Percentiles rank a stretch among this genome's conserved stretches.
Conservation (phyloP, 2,888 invertebrate species). For the Drosophila testacea region DNA sequence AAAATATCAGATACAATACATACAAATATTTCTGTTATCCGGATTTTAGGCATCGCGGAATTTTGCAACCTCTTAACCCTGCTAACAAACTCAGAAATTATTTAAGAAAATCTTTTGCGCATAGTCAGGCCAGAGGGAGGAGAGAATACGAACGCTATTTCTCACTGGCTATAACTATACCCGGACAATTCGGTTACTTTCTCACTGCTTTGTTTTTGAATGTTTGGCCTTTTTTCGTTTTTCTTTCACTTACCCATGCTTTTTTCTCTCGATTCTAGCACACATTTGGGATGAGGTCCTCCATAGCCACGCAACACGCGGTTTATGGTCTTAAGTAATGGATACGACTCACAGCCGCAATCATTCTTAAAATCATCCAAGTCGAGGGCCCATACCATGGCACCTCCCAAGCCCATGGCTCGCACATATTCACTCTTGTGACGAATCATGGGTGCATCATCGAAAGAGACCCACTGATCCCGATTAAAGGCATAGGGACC, state of each 20-base stretch:
- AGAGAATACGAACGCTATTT: no score
- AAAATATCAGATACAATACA: neutral
- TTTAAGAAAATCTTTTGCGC: no score
- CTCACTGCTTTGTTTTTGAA: no score
- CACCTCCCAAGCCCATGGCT: constrained; percentile 92
- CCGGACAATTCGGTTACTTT: no score
- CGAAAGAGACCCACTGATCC: constrained; percentile 98
- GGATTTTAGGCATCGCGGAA: no score
- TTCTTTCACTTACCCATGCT: constrained; percentile 78
- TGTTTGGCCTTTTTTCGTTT: no score
- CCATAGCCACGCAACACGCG: constrained; percentile 90
- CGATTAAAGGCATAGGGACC: constrained; percentile 93
- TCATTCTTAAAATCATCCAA: constrained; percentile 93
- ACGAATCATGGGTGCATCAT: constrained; percentile 93
- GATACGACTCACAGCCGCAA: constrained; percentile 93
- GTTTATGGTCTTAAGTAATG: constrained; percentile 92
- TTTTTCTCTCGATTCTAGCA: constrained; percentile 85
- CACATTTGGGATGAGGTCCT: constrained; percentile 88
- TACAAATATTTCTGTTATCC: no score
- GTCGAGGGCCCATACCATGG: constrained; percentile 96
- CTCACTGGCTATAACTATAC: no score
- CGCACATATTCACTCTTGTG: constrained; percentile 93
- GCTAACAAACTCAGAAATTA: no score
- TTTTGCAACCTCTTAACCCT: no score
- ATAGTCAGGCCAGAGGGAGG: no score